These are phyloP conservation scores for Hirtodrosophila cameraria DNA, from an alignment of 2,888 invertebrate genomes.

Conservation along the genomic window DNA sequence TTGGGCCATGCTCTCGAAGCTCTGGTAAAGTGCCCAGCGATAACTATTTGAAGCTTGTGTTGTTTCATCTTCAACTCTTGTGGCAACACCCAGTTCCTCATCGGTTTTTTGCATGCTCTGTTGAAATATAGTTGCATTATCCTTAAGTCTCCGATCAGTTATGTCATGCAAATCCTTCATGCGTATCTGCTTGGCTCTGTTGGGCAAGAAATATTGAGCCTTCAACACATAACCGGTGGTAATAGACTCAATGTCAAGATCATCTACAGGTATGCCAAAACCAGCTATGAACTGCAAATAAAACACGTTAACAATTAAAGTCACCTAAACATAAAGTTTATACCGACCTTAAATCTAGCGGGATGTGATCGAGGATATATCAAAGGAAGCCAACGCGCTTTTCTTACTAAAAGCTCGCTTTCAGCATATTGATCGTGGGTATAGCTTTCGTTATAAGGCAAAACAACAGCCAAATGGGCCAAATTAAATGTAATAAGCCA, in stretches of 20 bases:
- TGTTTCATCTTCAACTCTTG: constrained; percentile 29
- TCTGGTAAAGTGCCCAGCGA: constrained; percentile 80
- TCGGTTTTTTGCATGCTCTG: constrained; percentile 34
- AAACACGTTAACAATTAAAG: not conserved
- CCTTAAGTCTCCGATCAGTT: constrained; percentile 9
- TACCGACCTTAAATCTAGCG: constrained; percentile 52
- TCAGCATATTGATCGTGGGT: constrained; percentile 21
- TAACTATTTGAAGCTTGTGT: constrained; percentile 61
- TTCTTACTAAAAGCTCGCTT: constrained; percentile 52
- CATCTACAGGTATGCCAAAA: constrained; percentile 52
- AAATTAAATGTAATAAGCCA: constrained; percentile 2
- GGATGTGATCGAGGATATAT: constrained; percentile 55
- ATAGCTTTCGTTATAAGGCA: constrained; percentile 14
- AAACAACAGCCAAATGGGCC: not conserved
- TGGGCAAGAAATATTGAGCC: constrained; percentile 62
- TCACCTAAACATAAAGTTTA: not conserved
- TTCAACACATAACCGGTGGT: constrained; percentile 71
- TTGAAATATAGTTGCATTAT: constrained; percentile 61
- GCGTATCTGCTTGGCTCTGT: constrained; percentile 48
- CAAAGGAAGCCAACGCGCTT: constrained; percentile 50
- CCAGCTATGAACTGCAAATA: constrained; percentile 39
- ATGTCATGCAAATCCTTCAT: constrained; percentile 49
- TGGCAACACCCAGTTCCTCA: constrained; percentile 34
- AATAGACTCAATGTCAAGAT: constrained; percentile 45
- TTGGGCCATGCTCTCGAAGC: constrained; percentile 70